Percentiles rank a stretch among this genome's conserved stretches.
Evolutionary conservation across 1,140 invertebrate genomes (phyloP).

Genomic region (Temnothorax longispinosus): DNA sequence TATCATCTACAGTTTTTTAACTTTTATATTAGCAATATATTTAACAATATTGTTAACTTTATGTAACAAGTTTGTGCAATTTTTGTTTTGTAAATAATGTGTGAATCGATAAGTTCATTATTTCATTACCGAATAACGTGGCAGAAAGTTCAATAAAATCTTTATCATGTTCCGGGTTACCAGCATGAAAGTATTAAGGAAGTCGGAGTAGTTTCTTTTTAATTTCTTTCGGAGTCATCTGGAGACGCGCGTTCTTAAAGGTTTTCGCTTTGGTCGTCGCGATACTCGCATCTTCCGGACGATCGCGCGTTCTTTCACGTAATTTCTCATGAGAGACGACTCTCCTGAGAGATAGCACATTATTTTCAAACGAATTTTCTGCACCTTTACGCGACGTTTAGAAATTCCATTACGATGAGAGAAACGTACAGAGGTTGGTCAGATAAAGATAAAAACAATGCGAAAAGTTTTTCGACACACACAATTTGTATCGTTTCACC

Average conservation of each 20-base stretch:
- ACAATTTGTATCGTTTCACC: background rate
- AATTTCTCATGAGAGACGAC: slow-evolving; percentile 57
- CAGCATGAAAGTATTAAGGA: background rate
- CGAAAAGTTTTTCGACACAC: background rate
- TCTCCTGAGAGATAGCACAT: slow-evolving; percentile 2
- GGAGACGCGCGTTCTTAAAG: background rate
- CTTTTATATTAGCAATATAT: background rate
- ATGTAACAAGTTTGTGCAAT: background rate
- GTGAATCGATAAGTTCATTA: background rate
- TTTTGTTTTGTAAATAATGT: background rate
- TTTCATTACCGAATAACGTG: background rate
- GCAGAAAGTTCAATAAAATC: slow-evolving; percentile 23
- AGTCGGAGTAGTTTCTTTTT: slow-evolving; percentile 7
- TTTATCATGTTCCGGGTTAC: background rate
- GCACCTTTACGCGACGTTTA: slow-evolving; percentile 22
- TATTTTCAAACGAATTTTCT: slow-evolving; percentile 54
- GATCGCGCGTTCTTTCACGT: slow-evolving; percentile 35
- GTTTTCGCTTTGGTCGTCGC: background rate
- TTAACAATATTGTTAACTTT: background rate
- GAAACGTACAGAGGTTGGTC: background rate
- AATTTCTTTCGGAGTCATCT: slow-evolving; percentile 11
- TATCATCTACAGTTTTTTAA: background rate
- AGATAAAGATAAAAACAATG: background rate
- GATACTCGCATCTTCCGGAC: slow-evolving; percentile 12
- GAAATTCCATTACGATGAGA: slow-evolving; percentile 40